Evolutionary conservation across 1,140 invertebrate species (phyloP).

Genomic region (Dreissena rostriformis): DNA sequence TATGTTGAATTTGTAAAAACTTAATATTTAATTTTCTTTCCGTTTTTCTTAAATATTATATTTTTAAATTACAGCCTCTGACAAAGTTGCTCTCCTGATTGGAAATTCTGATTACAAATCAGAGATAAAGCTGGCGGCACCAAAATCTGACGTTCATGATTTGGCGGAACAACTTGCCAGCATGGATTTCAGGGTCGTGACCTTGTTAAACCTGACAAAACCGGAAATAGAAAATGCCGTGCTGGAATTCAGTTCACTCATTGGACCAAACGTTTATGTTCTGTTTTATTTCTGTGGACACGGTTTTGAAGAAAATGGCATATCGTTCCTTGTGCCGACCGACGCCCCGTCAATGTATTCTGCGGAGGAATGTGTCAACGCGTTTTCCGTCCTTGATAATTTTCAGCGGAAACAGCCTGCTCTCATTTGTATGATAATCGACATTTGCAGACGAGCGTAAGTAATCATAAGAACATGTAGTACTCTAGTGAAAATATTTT

Average conservation of each 20-base stretch:
- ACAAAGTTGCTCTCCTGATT: conserved; percentile 82
- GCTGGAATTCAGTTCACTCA: conserved; percentile 78
- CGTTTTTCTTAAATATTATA: background rate
- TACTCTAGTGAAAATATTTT: background rate
- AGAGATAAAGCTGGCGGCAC: conserved; percentile 78
- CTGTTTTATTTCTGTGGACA: conserved; percentile 83
- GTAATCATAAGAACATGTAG: background rate
- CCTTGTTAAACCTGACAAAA: conserved; percentile 81
- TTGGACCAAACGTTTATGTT: conserved; percentile 81
- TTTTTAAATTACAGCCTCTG: conserved; percentile 74
- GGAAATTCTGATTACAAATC: conserved; percentile 80
- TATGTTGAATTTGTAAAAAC: background rate
- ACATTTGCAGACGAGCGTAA: conserved; percentile 80
- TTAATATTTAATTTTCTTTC: background rate
- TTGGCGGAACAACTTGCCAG: conserved; percentile 71
- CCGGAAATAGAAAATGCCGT: conserved; percentile 81
- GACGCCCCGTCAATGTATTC: conserved; percentile 80
- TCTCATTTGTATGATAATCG: conserved; percentile 81
- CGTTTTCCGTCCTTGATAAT: conserved; percentile 70
- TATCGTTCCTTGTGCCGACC: conserved; percentile 81
- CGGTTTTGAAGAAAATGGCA: conserved; percentile 81
- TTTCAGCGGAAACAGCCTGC: conserved; percentile 77
- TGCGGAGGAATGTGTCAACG: conserved; percentile 78
- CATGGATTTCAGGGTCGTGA: conserved; percentile 82
- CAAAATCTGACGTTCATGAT: conserved; percentile 76